Conservation (phyloP, 2,113 vertebrate genomes). For the Sciurus niger region DNA sequence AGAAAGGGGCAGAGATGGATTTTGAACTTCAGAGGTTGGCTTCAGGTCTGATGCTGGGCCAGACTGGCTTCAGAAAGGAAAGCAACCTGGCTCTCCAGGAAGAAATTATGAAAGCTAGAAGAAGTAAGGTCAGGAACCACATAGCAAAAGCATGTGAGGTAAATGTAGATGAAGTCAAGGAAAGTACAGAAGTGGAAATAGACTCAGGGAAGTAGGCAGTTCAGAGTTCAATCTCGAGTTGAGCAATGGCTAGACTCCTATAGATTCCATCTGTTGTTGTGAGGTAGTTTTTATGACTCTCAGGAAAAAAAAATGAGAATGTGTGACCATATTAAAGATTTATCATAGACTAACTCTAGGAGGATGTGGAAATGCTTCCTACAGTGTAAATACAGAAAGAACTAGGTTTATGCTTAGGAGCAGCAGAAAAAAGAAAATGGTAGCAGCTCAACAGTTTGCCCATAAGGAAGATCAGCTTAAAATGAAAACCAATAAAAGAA, state of each 20-base stretch:
- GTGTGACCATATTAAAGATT: not conserved
- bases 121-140: not conserved
- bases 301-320: not conserved
- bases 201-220: not conserved
- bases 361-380: conserved; percentile 1
- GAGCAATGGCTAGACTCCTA: not conserved
- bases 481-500: conserved; percentile 9
- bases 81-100: not conserved
- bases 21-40: not conserved
- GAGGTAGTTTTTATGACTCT: not conserved
- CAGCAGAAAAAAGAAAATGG: not conserved
- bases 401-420: not conserved
- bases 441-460: not conserved
- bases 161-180: not conserved
- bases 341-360: not conserved
- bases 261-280: not conserved
- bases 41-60: not conserved
- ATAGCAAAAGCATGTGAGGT: not conserved
- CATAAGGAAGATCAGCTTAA: not conserved
- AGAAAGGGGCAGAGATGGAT: not conserved
- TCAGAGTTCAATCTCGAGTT: not conserved
- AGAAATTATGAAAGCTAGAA: not conserved
- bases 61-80: not conserved
- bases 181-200: not conserved
- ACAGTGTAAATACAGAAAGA: not conserved